Evolutionary conservation across 2,797 vertebrate species (phyloP), one percentile per base, ranked within the genome.

Genomic region (Falco cherrug): DNA sequence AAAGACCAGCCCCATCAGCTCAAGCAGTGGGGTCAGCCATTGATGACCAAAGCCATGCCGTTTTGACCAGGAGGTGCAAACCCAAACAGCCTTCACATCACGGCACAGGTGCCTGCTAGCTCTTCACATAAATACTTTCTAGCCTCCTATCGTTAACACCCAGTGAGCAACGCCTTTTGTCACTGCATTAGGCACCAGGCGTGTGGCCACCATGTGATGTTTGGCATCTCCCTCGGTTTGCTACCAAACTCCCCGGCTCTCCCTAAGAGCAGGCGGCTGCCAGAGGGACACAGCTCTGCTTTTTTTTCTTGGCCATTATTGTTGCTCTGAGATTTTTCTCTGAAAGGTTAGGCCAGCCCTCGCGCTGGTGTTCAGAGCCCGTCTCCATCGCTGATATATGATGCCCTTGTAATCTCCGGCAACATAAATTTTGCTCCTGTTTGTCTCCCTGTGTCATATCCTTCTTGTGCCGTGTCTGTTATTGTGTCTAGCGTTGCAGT

Each of bases 391-490:
- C 88, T 91, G 96, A 95, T 96, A 39, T 64, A 95, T 5, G 93
- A 93, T 48, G 96, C 88, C 90, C 90, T 68, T 54, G 84, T 92
- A 93, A 95, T 96, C 97, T 93, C 90, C 74, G 5, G 83, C 29
- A 93, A 92, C 93, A 96, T 94, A 95, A 95, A 95, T 96, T 95
- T 21, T n/a, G 12, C 96, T 95, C 96, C 94, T 93, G 93, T 97
- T 95, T 97, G 94, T 96, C 74, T 97, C 73, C 79, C 86, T 0
- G 14, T 93, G 94, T 93, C 93, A 94, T 35, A 97, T 94, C 93
- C 93, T 93, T 92, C 95, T 93, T 28, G 48, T 35, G 87, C 83
- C 0, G 29, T 84, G 95, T 10, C 96, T 96, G 86, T 93, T 97
- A 82, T 85, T 89, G 93, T 94, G 94, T 90, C 96, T 89, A 73